phyloP scores from a whole-genome alignment of 2,113 vertebrate genomes.

The Spermophilus dauricus region DNA sequence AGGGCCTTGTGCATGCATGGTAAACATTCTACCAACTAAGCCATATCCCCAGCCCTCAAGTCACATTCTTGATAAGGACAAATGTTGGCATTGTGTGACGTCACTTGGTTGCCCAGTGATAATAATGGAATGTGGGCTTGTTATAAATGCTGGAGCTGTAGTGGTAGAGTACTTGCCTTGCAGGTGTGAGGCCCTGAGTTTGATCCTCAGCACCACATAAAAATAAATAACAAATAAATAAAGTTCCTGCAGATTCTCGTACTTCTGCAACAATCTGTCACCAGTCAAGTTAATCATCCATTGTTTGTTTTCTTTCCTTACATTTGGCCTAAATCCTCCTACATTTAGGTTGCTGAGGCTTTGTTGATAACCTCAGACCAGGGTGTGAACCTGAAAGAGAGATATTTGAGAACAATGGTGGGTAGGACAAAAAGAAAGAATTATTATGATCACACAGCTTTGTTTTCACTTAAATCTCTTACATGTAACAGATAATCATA shows the following conservation, averaged over 20 bases:
- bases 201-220: no score
- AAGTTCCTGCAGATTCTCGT: slow-evolving; percentile 70
- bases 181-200: no score
- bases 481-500: background rate
- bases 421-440: background rate
- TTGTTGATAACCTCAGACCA: slow-evolving; percentile 18
- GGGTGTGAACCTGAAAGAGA: background rate
- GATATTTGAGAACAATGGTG: background rate
- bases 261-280: slow-evolving; percentile 74
- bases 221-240: no score
- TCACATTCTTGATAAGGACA: background rate
- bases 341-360: background rate
- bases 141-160: no score
- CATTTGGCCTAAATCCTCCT: background rate
- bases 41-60: background rate
- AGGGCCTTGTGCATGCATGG: no score
- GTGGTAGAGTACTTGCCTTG: no score
- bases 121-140: background rate
- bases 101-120: background rate
- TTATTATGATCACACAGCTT: background rate
- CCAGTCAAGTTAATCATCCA: slow-evolving; percentile 77
- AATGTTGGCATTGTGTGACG: background rate
- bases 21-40: no score
- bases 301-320: slow-evolving; percentile 81
- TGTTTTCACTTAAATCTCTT: slow-evolving; percentile 26